Evolutionary conservation across 2,888 invertebrate species (phyloP), one percentile per base, ranked within the genome.

Genomic region (Mesorhabditis sp.): DNA sequence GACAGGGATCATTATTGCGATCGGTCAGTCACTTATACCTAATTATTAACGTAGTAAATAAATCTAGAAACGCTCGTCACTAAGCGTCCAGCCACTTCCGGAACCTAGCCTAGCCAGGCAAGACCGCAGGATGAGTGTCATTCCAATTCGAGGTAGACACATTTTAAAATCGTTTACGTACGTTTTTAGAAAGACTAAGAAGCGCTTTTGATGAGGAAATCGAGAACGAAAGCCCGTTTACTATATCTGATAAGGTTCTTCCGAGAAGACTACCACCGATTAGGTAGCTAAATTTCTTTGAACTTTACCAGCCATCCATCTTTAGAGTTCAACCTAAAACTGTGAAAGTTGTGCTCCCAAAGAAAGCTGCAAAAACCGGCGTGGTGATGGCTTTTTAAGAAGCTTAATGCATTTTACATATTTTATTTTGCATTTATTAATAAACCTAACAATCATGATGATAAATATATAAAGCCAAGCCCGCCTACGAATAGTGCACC

Each of bases 211-310:
- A 28, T 28, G 28, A 28, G 28, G 28, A 28, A 28, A 28, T 28
- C 28, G 28, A 28, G 28, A 28, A 28, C 28, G 28, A 28, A 28
- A 28, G 28, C 28, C 28, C 58, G 7, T 50, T 50, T 50, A 50
- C 58, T 10, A 50, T 50, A 13, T 10, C 58, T 50, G 58, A 50
- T n/a, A 50, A 50, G n/a, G 58, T 50, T 10, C 7, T 50, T 10
- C 58, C 58, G n/a, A 50, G 58, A 50, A 50, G 58, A 50, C n/a
- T 50, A 50, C 58, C 58, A 50, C 58, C 58, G n/a, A 13, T 50
- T 13, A 50, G 58, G 58, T 50, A 13, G 7, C 58, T 50, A 13
- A 13, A 13, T n/a, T 50, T 50, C n/a, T 50, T n/a, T 50, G 1
- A 13, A 50, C n/a, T 2, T 50, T 10, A 13, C n/a, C 58, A 50